Base-by-base conservation (phyloP, 2,113 vertebrate species). In the Acrocephalus kingi region DNA sequence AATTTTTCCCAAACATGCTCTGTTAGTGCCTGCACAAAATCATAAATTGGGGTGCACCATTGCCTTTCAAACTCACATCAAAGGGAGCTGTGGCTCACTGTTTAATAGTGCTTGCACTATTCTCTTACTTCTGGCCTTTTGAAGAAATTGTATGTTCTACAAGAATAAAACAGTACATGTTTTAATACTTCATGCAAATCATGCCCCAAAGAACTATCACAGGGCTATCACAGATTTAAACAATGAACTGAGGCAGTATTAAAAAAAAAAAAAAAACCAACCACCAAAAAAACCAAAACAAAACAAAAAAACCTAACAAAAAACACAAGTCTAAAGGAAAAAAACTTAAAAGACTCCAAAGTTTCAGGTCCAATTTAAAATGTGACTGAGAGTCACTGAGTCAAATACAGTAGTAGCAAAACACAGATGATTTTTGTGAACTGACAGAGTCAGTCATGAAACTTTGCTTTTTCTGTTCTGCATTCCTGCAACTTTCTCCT, bases 1-100 rank as follows among this genome's bases (percentile, higher is more conserved):
- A 69, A 89, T 93, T 96, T 91, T 96, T 82, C 85, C 96, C 84
- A 77, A 84, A 86, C 31, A 33, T 81, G 69, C 28, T 89, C 43
- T 45, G 24, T 56, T 64, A 84, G 30, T 64, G 77, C 28, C 79
- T 63, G 59, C 77, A 85, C 48, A 89, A 68, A 93, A 66, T 73
- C 63, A 1, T 69, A 33, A 94, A 72, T 58, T 61, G 45, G 76
- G 73, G 68, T 72, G 55, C 46, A 48, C 71, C 69, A 77, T 4
- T 35, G 75, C 68, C 68, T 39, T 74, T 90, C 13, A 18, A 39
- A 62, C 25, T 52, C 10, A 2, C 82, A 78, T 51, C 2, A 18
- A 23, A 54, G 62, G 82, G 45, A 87, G 69, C 69, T 63, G 52
- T 84, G 90, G 83, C 52, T 96, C 92, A 74, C 54, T 72, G 63